Evolutionary conservation across 2,797 vertebrate species (phyloP), one percentile per base, ranked within the genome.

Genomic region (Naso thynnoides): DNA sequence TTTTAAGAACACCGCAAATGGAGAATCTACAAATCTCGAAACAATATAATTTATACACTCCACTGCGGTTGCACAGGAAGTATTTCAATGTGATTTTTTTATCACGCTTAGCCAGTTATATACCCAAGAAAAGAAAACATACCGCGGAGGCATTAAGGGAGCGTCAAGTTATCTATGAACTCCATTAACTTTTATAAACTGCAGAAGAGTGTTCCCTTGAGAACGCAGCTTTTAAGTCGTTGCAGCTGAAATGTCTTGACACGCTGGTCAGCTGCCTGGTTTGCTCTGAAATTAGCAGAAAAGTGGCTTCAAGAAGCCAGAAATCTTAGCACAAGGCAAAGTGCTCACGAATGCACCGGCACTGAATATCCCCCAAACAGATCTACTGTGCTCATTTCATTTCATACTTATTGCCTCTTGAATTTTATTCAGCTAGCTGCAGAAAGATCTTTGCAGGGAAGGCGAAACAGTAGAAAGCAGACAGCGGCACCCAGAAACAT

Each of bases 311-410:
- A 53, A 19, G 53, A 69, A 36, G 42, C 21, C 72, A 55, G 54
- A 81, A 41, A 69, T 61, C 50, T 66, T 27, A 45, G 26, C 29
- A 27, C 29, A 21, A 38, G 18, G 10, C n/a, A 18, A 49, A 63
- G 70, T 38, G 73, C 84, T 82, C 76, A 84, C 16, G 3, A 21
- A 52, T 24, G 21, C 58, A 4, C 21, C n/a, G 52, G 54, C 62
- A 58, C 16, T 82, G 73, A 85, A 76, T 53, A 83, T 71, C 68
- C 44, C 68, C 56, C 31, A 2, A 16, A 11, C 67, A 76, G 78
- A 81, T 60, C 54, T 33, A 76, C 58, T 59, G 10, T 0, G 0
- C 24, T 31, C 54, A 54, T 79, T 77, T 67, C 23, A 31, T 67
- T 29, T n/a, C 1, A 0, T 27, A 31, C 63, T 78, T 79, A 72